Base-by-base conservation (phyloP, 92 coral and sea anemone genomes). In the Hydrozoanthus gracilis region DNA sequence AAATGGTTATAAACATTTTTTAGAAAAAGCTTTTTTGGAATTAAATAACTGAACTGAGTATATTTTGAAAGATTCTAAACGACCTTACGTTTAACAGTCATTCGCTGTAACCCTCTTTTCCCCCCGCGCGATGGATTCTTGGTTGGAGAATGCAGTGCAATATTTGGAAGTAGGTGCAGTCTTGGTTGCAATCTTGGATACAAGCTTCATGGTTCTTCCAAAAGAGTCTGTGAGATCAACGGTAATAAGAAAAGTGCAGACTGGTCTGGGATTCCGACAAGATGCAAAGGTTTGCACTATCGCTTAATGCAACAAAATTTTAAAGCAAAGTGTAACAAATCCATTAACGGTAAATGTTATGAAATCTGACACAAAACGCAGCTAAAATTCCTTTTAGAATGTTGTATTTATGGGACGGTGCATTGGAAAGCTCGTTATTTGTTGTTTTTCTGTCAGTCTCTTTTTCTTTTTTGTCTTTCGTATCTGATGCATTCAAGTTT, bases 201-300 rank as follows among this genome's bases (percentile, higher is more conserved):
- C 20, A 50, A 70, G 35, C 13, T 70, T 70, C 75, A 70, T 4
- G 75, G 75, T 70, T 70, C 75, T 0, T 70, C 51, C 14, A 8
- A 44, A 70, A 39, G 75, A 10, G 45, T 70, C 12, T 70, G 75
- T 13, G 51, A 70, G 50, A 35, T 9, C 48, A 44, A 6, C 14
- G 51, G 75, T 35, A 70, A 70, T 70, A 70, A 48, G 44, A 70
- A 48, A 35, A 70, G 51, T 70, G 75, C 75, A 70, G 75, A 35
- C 16, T 70, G 75, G 75, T 35, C 75, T 4, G 75, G 75, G 51
- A 70, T 50, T 39, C 75, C 75, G 51, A 11, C 51, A 3, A 39
- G 4, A 39, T 70, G 75, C 50, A 70, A 70, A 70, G 75, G 75
- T 70, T 35, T 35, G 75, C 44, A 35, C 18, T 11, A 11, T 65